Conservation (phyloP, 1,140 invertebrate species). For the Brachionus manjavacas region DNA sequence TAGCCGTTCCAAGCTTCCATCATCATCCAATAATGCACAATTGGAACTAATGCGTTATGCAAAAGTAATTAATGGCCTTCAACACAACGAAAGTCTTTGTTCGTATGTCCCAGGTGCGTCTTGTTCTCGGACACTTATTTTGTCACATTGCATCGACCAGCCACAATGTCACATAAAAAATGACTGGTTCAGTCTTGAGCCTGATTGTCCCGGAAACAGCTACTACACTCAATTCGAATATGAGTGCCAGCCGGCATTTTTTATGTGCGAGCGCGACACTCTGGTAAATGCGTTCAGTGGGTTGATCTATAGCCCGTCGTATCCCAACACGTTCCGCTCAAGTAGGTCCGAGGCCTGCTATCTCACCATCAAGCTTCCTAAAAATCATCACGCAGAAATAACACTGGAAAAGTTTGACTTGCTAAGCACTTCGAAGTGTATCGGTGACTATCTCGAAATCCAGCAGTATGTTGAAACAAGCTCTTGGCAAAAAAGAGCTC, state of each 20-base stretch:
- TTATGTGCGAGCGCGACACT: neutral
- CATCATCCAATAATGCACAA: neutral
- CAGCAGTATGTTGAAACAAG: constrained; percentile 16
- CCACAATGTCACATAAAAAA: constrained; percentile 35
- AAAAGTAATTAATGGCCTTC: constrained; percentile 34
- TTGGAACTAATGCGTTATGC: constrained; percentile 33
- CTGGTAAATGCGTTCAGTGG: constrained; percentile 30
- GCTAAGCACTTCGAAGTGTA: neutral
- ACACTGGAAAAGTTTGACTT: constrained; percentile 23
- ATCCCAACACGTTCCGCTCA: constrained; percentile 7
- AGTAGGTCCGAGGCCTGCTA: neutral
- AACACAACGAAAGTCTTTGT: constrained; percentile 40
- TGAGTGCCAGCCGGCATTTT: constrained; percentile 38
- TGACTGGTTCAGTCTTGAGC: constrained; percentile 34
- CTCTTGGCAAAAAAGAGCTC: neutral
- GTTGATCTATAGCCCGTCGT: constrained; percentile 23
- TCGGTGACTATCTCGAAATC: constrained; percentile 36
- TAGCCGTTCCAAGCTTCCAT: constrained; percentile 22
- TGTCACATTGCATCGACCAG: constrained; percentile 18
- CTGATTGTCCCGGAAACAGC: constrained; percentile 35
- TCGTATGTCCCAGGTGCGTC: constrained; percentile 12
- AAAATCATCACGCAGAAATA: constrained; percentile 40
- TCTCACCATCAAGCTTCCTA: constrained; percentile 33
- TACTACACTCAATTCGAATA: constrained; percentile 41
- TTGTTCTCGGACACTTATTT: neutral